A percentile compares a stretch with the other conserved stretches of the same genome.
These are phyloP conservation scores for Chlamydotis undulata DNA, from an alignment of 2,113 vertebrate genomes.

Conservation along the genomic window DNA sequence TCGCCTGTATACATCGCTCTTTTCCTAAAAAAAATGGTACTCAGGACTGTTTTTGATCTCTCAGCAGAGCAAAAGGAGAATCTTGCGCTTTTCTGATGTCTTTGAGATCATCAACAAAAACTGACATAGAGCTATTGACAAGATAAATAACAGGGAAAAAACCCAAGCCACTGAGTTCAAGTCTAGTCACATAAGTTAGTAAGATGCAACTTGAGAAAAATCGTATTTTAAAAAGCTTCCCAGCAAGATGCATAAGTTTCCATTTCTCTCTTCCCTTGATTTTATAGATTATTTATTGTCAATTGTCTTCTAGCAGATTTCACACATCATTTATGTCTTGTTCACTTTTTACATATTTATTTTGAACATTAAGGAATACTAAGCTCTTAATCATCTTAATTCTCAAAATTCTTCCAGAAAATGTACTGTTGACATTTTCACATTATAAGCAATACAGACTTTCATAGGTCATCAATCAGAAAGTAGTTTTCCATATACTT, in stretches of 20 bases:
- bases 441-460: not conserved
- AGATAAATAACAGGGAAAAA: not conserved
- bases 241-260: not conserved
- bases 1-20: not conserved
- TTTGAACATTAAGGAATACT: not conserved
- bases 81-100: not conserved
- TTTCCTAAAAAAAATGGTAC: not conserved
- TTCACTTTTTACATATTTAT: not conserved
- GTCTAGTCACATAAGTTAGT: not conserved
- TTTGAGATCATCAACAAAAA: not conserved
- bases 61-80: not conserved
- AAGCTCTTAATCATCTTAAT: not conserved
- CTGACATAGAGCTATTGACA: not conserved
- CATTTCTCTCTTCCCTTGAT: not conserved
- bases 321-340: not conserved
- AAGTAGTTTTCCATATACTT: not conserved
- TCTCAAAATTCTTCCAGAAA: not conserved
- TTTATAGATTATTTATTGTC: not conserved
- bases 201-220: not conserved
- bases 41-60: not conserved
- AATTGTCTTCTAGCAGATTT: not conserved
- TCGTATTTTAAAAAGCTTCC: not conserved
- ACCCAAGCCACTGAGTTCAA: rapidly evolving
- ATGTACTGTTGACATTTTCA: not conserved
- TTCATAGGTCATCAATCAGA: not conserved